phyloP scores from a whole-genome alignment of 2,797 vertebrate genomes.

The Clarias fuscus region DNA sequence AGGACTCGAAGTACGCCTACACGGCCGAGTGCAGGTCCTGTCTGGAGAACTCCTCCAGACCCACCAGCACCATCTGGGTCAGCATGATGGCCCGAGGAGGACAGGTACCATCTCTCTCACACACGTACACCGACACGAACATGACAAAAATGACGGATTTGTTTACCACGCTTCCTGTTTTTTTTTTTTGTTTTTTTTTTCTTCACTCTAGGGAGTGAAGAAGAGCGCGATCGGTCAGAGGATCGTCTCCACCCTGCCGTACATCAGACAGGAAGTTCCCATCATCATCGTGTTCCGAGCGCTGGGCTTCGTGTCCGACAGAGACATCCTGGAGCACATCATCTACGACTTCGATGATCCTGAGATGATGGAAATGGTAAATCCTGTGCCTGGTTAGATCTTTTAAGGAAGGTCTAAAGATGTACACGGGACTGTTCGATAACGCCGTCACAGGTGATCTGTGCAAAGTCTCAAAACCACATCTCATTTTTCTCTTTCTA shows the following conservation, averaged over 20 bases:
- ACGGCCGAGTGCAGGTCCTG: slow-evolving; percentile 96
- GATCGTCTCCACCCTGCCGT: slow-evolving; percentile 94
- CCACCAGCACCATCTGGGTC: slow-evolving; percentile 98
- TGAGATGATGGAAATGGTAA: slow-evolving; percentile 99
- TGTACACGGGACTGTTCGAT: neutral
- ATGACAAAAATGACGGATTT: too few relatives aligned
- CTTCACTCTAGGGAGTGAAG: slow-evolving; percentile 92
- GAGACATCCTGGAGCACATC: slow-evolving; percentile 98
- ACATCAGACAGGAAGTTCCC: slow-evolving; percentile 97
- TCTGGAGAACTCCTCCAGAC: slow-evolving; percentile 95
- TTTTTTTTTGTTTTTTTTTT: too few relatives aligned
- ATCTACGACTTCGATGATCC: slow-evolving; percentile 99
- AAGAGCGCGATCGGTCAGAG: slow-evolving; percentile 98
- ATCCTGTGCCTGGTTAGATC: neutral
- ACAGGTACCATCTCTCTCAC: slow-evolving; percentile 77
- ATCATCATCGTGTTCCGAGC: slow-evolving; percentile 98
- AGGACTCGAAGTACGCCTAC: slow-evolving; percentile 98
- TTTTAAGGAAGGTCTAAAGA: neutral
- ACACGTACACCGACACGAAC: too few relatives aligned
- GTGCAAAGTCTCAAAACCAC: neutral
- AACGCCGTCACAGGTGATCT: neutral
- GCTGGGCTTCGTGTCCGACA: slow-evolving; percentile 93
- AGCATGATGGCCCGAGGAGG: slow-evolving; percentile 99
- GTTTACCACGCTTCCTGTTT: neutral
- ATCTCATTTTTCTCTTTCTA: neutral